phyloP scores from a whole-genome alignment of 2,113 vertebrate genomes.

The Heteronetta atricapilla region DNA sequence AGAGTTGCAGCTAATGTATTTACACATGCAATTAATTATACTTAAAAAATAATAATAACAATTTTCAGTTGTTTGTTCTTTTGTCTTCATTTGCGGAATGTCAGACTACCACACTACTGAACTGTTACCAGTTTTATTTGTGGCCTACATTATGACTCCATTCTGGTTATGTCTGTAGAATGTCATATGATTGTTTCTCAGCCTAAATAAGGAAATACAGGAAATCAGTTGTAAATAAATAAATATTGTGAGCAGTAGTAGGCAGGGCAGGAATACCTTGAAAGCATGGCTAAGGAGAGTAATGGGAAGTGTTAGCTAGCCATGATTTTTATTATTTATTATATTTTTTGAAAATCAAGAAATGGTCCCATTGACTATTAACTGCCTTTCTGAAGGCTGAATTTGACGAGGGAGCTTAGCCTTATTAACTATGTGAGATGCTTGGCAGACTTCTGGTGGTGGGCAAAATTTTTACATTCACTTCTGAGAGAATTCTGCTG shows the following conservation, averaged over 20 bases:
- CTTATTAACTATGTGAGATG: not conserved
- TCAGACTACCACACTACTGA: accelerated
- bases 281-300: not conserved
- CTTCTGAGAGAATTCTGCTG: not conserved
- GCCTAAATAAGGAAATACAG: not conserved
- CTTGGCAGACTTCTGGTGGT: not conserved
- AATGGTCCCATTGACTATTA: not conserved
- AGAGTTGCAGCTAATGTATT: not conserved
- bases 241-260: not conserved
- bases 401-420: not conserved
- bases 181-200: not conserved
- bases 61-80: not conserved
- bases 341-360: not conserved
- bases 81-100: not conserved
- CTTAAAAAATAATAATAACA: not conserved
- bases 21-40: not conserved
- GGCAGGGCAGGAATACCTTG: not conserved
- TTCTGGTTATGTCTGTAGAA: not conserved
- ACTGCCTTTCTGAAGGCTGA: not conserved
- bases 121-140: not conserved
- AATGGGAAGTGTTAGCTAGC: not conserved
- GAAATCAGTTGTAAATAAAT: not conserved
- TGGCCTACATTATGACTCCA: not conserved
- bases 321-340: not conserved
- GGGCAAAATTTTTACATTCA: accelerated